Percentiles rank a stretch among this genome's conserved stretches.
Conservation (phyloP, 2,888 invertebrate species). For the Mesorhabditis sp. region DNA sequence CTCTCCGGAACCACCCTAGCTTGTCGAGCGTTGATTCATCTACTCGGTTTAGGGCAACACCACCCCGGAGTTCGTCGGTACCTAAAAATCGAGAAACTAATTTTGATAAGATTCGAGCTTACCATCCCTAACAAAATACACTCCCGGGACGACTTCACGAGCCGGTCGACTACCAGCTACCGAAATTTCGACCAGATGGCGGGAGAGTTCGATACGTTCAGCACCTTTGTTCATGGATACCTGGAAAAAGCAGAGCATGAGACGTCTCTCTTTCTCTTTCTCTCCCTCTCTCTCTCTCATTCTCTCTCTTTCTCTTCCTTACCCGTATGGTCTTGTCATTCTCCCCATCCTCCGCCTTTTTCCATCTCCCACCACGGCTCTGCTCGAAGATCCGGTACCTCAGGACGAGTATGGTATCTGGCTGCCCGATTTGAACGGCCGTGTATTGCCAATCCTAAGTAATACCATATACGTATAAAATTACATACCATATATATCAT, state of each 20-base stretch:
- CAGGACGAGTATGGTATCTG: constrained; percentile 36
- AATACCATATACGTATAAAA: constrained; percentile 31
- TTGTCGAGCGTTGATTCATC: constrained; percentile 36
- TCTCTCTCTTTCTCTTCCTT: background rate
- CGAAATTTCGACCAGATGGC: constrained; percentile 17
- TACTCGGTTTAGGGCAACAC: constrained; percentile 32
- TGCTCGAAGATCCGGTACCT: constrained; percentile 36
- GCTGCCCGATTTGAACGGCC: constrained; percentile 37
- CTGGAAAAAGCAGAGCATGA: background rate
- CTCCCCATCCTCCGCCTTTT: constrained; percentile 13
- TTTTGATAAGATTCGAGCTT: background rate
- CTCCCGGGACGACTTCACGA: constrained; percentile 40
- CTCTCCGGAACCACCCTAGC: constrained; percentile 44
- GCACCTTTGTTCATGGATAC: constrained; percentile 38
- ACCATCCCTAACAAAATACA: constrained; percentile 38
- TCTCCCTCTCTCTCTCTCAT: no score
- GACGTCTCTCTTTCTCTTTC: no score
- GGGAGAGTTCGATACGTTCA: constrained; percentile 31
- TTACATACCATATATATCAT: no score
- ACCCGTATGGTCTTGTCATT: constrained; percentile 12
- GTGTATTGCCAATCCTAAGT: constrained; percentile 36
- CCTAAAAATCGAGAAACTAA: constrained; percentile 8
- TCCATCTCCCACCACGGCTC: background rate
- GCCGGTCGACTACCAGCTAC: constrained; percentile 36
- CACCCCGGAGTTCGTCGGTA: constrained; percentile 25